A percentile compares a stretch with the other conserved stretches of the same genome.
phyloP scores from a whole-genome alignment of 2,888 invertebrate genomes.

The Zelleria hepariella region DNA sequence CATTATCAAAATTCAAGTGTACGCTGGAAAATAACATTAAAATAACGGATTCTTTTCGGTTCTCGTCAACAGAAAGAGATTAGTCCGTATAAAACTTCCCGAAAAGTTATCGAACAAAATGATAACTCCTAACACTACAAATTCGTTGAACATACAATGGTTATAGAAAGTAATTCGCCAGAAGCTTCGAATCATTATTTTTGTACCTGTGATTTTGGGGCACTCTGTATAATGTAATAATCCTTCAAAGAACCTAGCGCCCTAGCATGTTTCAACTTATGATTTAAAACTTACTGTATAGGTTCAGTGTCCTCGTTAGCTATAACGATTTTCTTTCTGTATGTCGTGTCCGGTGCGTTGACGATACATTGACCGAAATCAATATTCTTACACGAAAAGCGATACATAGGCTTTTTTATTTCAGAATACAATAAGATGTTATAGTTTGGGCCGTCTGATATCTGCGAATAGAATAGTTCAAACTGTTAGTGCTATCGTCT shows the following conservation, averaged over 20 bases:
- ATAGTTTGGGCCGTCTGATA: conserved; percentile 77
- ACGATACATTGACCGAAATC: conserved; percentile 79
- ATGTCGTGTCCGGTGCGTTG: conserved; percentile 57
- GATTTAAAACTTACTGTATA: conserved; percentile 37
- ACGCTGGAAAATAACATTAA: conserved; percentile 44
- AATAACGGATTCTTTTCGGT: neutral
- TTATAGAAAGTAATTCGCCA: too few species aligned
- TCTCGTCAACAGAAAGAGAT: too few species aligned
- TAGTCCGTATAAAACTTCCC: too few species aligned
- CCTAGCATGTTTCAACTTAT: too few species aligned
- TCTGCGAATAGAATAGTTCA: conserved; percentile 41
- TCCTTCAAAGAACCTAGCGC: too few species aligned
- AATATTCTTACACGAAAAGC: conserved; percentile 74
- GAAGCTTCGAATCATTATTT: too few species aligned
- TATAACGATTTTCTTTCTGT: conserved; percentile 53
- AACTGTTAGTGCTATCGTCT: too few species aligned
- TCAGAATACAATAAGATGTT: conserved; percentile 69
- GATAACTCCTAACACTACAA: too few species aligned
- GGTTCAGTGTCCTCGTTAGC: conserved; percentile 43
- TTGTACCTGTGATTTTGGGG: too few species aligned
- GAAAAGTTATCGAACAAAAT: too few species aligned
- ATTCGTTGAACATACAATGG: too few species aligned
- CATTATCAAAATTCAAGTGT: conserved; percentile 57
- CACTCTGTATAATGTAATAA: too few species aligned
- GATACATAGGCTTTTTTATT: conserved; percentile 69